Base-by-base conservation (phyloP, 2,888 invertebrate species). In the Orchesella flavescens region DNA sequence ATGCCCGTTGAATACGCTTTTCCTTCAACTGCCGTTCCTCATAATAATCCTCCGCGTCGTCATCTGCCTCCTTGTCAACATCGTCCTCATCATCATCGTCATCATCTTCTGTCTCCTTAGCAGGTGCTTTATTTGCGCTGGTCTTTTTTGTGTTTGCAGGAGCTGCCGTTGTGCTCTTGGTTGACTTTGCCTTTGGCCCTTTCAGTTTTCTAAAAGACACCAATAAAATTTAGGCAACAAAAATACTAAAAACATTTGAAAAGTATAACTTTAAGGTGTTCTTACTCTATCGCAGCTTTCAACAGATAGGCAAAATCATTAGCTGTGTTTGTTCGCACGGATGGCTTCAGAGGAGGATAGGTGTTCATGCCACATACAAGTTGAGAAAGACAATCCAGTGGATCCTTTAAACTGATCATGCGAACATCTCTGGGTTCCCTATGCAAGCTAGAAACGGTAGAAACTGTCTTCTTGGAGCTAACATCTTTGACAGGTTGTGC, bases 281-380 rank as follows among this genome's bases (percentile, higher is more conserved):
- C 84, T 77, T 81, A 86, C 86, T 71, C n/a, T 46, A 86, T 24
- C 5, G 84, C 76, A 23, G 44, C 69, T 83, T 71, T 79, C 10
- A 86, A 61, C 13, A 86, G 43, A 59, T 24, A 86, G 3, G 86
- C 86, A 77, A 81, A 86, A 63, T 86, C 86, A 74, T 86, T 86
- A 1, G 84, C 82, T 2, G 83, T 71, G n/a, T 23, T 59, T 0
- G 80, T 83, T 15, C 80, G 21, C 1, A 80, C 71, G 0, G 77
- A 73, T 0, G 86, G 86, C n/a, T 59, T 66, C 44, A 77, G 53
- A 1, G 86, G 86, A 17, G 86, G 86, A 55, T 59, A 83, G 10
- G 83, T 83, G 57, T 83, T 80, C 7, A 86, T 34, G 12, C 86
- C 86, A 46, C 86, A 86, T 13, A 86, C 72, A 21, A 86, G 59